Base-by-base conservation (phyloP, 1,140 invertebrate species). In the Nymphalis io region DNA sequence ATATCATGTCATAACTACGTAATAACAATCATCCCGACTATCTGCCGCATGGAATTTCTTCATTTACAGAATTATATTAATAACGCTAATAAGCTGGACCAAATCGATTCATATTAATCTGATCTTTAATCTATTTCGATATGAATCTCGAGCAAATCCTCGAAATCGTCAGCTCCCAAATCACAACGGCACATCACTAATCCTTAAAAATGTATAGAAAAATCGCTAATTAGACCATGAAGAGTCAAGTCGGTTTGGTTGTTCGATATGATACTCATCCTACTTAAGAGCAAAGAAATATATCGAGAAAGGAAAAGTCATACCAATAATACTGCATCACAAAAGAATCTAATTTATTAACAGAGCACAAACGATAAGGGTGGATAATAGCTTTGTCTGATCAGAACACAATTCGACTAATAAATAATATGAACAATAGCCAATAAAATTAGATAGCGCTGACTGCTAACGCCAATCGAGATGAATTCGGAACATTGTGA, bases 351-450 rank as follows among this genome's bases (percentile, higher is more conserved):
- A 84, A 86, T 88, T 87, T 84, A 85, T 85, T 80, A 78, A 75
- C 68, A 79, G 78, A 83, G 83, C 81, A 76, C 73, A 76, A 76
- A 71, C 71, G 57, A 70, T 65, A 60, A 65, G 62, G 62, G 46
- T 44, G 62, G 58, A 60, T 70, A 70, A 75, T 70, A 71, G 67
- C 78, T 74, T 87, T 88, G 83, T 84, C 75, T 82, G 83, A 83
- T 83, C 81, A 77, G 80, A 84, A 83, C 76, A 80, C 77, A 85
- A 86, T 86, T 84, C 75, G 69, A 79, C 80, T 84, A 82, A 87
- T 88, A 87, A 88, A 88, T 88, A 87, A 85, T 73, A 79, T 76
- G 83, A 87, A 88, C 84, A 88, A 88, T 86, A 80, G 76, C 79
- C 85, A 86, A 88, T 85, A 88, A 86, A 88, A 86, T 86, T 86